Conservation (phyloP, 2,797 vertebrate genomes). For the Tokudaia muenninki region DNA sequence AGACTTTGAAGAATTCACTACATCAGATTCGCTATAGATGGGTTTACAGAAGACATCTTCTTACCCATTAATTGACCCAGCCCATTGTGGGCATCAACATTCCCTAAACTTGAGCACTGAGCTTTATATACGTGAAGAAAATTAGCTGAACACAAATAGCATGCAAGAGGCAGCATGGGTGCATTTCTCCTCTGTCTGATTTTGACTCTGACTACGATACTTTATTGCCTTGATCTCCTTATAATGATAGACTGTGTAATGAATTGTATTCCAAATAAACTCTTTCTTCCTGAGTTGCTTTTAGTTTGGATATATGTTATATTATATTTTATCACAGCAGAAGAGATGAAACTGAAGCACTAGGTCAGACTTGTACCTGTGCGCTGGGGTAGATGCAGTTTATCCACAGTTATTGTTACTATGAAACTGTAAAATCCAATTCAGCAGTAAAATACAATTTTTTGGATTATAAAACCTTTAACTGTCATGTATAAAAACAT, state of each 20-base stretch:
- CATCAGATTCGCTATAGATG: too few relatives aligned
- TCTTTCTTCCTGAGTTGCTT: neutral
- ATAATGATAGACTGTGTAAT: neutral
- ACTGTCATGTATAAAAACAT: neutral
- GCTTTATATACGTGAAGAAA: neutral
- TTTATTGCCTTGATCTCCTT: neutral
- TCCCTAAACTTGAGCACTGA: neutral
- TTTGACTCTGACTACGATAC: neutral
- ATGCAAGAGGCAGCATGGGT: neutral
- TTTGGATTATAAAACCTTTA: neutral
- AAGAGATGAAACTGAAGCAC: neutral
- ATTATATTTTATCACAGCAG: neutral
- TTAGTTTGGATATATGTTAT: too few relatives aligned
- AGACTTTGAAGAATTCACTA: neutral
- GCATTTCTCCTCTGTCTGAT: neutral
- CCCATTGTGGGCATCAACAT: neutral
- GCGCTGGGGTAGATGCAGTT: neutral
- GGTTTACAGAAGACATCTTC: neutral
- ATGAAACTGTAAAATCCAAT: neutral
- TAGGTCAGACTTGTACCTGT: neutral
- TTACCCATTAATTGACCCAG: neutral
- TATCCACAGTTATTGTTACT: neutral
- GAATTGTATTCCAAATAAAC: too few relatives aligned
- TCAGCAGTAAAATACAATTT: neutral
- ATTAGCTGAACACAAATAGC: neutral